These are phyloP conservation scores for Colaptes auratus DNA, from an alignment of 2,113 vertebrate genomes.

Conservation along the genomic window DNA sequence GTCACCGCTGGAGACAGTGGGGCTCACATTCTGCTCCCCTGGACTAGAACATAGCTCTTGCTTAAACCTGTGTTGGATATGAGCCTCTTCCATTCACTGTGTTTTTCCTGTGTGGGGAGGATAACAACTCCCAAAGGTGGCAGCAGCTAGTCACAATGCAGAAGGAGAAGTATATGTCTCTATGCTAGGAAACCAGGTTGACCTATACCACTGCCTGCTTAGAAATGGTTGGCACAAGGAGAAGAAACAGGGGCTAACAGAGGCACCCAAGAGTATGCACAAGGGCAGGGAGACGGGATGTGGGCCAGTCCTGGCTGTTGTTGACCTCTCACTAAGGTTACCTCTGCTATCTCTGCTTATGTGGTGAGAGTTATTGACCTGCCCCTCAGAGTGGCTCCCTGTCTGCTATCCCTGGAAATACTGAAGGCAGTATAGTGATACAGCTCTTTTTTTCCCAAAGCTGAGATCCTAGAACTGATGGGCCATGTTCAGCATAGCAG, in stretches of 20 bases:
- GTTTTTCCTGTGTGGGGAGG: neutral
- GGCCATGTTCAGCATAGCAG: neutral
- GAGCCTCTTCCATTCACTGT: neutral
- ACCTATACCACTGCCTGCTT: neutral
- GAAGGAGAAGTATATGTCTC: neutral
- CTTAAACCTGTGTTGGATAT: neutral
- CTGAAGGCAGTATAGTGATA: neutral
- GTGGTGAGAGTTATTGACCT: neutral
- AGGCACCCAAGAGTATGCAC: neutral
- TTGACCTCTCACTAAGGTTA: neutral
- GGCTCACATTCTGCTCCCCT: neutral
- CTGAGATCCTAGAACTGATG: neutral
- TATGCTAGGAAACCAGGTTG: constrained; percentile 11
- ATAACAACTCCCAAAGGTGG: neutral
- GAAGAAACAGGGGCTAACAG: neutral
- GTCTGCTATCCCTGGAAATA: neutral
- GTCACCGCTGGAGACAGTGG: neutral
- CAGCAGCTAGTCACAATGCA: neutral
- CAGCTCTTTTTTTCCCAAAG: neutral
- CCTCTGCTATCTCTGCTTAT: neutral
- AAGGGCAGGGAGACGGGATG: neutral
- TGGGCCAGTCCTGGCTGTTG: neutral
- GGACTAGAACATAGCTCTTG: neutral
- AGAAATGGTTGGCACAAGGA: neutral
- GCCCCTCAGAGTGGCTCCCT: neutral